A percentile compares a stretch with the other conserved stretches of the same genome.
These are phyloP conservation scores for Tetraodon nigroviridis DNA, from an alignment of 2,113 vertebrate species.

Conservation along the genomic window DNA sequence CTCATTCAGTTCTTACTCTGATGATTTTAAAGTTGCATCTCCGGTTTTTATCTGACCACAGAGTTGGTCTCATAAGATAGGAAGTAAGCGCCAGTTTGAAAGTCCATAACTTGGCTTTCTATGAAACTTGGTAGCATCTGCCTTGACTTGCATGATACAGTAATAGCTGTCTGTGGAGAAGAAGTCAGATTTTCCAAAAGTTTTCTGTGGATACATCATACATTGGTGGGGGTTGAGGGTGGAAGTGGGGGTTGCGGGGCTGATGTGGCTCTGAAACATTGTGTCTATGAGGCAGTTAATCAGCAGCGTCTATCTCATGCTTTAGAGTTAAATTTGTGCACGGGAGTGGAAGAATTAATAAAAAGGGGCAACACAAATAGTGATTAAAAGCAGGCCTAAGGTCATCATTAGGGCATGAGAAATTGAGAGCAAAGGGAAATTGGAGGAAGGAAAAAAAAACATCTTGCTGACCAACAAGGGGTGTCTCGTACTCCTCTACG, in stretches of 20 bases:
- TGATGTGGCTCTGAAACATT: constrained; percentile 42
- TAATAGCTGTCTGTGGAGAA: constrained; percentile 21
- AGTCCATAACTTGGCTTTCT: constrained; percentile 26
- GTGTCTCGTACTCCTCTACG: constrained; percentile 40
- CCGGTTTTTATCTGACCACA: constrained; percentile 30
- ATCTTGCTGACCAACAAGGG: constrained; percentile 57
- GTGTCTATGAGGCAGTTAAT: constrained; percentile 58
- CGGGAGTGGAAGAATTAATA: constrained; percentile 68
- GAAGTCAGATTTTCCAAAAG: constrained; percentile 19
- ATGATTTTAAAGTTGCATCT: constrained; percentile 8
- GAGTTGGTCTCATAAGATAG: constrained; percentile 17
- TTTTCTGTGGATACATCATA: constrained; percentile 29
- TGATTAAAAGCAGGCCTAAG: constrained; percentile 70
- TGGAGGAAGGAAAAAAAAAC: constrained; percentile 41
- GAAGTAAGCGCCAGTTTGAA: constrained; percentile 30
- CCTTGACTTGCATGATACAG: constrained; percentile 33
- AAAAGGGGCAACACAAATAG: constrained; percentile 73
- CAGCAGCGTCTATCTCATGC: constrained; percentile 47
- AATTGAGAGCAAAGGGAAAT: constrained; percentile 41
- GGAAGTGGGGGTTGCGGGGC: too few relatives aligned
- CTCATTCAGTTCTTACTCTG: constrained; percentile 18
- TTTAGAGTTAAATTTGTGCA: constrained; percentile 64
- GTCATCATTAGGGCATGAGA: constrained; percentile 73
- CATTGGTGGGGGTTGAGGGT: constrained; percentile 7
- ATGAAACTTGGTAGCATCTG: constrained; percentile 24